phyloP scores from a whole-genome alignment of 2,797 vertebrate genomes.

The Vultur gryphus region DNA sequence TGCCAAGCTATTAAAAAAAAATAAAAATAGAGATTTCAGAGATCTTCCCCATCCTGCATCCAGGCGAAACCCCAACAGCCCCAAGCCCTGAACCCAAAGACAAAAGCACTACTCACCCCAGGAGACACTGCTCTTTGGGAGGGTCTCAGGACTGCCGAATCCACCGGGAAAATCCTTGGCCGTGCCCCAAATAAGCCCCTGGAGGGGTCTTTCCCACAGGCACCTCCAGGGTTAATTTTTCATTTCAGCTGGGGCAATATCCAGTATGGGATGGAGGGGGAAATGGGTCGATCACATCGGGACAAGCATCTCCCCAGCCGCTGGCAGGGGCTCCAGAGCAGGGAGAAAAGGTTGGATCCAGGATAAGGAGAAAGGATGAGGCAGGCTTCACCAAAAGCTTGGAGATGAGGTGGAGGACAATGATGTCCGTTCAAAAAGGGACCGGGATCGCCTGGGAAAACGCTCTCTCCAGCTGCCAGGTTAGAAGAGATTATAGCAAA shows the following conservation, averaged over 20 bases:
- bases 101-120: not conserved
- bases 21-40: not conserved
- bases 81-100: not conserved
- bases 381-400: no score
- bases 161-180: not conserved
- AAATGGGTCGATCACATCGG: rapidly evolving
- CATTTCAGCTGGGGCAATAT: no score
- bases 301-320: not conserved
- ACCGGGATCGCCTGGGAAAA: rapidly evolving
- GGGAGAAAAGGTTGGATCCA: not conserved
- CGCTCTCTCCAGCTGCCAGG: rapidly evolving
- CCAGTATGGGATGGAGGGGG: not conserved
- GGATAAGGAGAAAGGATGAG: not conserved
- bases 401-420: rapidly evolving
- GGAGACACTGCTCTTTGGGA: not conserved
- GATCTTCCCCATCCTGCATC: not conserved
- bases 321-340: rapidly evolving
- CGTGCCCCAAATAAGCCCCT: not conserved
- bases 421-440: rapidly evolving
- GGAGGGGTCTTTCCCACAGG: not conserved
- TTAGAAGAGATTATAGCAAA: not conserved
- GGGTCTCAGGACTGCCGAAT: not conserved
- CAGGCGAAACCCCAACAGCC: rapidly evolving
- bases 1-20: not conserved
- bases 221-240: not conserved